Conservation (phyloP, 2,888 invertebrate species). For the Agrochola circellaris region DNA sequence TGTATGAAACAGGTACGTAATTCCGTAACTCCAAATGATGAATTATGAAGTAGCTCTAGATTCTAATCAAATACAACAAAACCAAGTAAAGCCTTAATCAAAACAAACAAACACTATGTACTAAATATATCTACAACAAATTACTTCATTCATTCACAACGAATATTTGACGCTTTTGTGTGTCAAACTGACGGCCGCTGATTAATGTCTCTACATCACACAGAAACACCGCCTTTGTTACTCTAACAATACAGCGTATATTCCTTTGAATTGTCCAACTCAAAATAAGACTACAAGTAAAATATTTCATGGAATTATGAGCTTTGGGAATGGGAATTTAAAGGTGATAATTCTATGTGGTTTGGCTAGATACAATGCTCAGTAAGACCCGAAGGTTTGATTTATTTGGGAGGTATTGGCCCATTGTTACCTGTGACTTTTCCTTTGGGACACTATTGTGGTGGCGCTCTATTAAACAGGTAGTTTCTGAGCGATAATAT, state of each 20-base stretch:
- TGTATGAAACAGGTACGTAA: neutral
- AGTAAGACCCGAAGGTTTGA: constrained; percentile 66
- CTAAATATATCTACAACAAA: constrained; percentile 63
- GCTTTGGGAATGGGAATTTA: constrained; percentile 48
- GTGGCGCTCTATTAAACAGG: constrained; percentile 63
- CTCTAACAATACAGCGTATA: constrained; percentile 41
- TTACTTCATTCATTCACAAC: constrained; percentile 65
- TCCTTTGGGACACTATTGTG: constrained; percentile 63
- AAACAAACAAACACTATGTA: constrained; percentile 51
- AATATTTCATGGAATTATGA: constrained; percentile 51
- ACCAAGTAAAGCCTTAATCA: constrained; percentile 38
- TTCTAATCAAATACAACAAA: constrained; percentile 51
- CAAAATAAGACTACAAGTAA: constrained; percentile 51
- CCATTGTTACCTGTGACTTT: constrained; percentile 69
- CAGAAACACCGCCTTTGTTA: constrained; percentile 43
- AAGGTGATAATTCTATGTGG: constrained; percentile 59
- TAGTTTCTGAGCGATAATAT: constrained; percentile 65
- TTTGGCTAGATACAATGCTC: constrained; percentile 56
- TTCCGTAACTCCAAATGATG: constrained; percentile 22
- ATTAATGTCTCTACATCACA: constrained; percentile 57
- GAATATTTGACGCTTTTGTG: constrained; percentile 67
- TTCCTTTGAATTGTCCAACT: constrained; percentile 39
- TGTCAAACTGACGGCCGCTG: constrained; percentile 59
- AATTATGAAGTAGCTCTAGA: constrained; percentile 18
- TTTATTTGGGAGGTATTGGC: constrained; percentile 68